A percentile compares a stretch with the other conserved stretches of the same genome.
Evolutionary conservation across 64 coral and sea anemone species (phyloP).

Genomic region (Montipora foliosa): DNA sequence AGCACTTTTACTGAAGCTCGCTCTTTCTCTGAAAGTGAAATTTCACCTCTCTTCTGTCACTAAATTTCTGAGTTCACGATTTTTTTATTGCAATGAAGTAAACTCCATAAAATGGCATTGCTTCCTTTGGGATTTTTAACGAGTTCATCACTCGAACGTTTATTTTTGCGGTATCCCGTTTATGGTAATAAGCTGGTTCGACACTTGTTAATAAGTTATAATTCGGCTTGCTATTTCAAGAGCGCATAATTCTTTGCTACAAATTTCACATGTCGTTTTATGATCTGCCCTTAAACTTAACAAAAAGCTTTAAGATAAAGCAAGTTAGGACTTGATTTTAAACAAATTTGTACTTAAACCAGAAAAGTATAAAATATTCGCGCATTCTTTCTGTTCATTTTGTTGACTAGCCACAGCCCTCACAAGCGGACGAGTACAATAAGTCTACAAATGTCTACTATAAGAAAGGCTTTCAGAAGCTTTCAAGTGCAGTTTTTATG

Average conservation of each 20-base stretch:
- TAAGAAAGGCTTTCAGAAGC: no score
- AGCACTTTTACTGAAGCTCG: not conserved
- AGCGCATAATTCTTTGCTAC: slow-evolving; percentile 22
- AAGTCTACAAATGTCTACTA: no score
- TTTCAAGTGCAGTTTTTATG: no score
- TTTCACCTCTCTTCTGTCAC: not conserved
- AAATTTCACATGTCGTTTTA: slow-evolving; percentile 6
- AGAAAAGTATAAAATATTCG: not conserved
- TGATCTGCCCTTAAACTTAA: not conserved
- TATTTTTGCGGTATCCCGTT: slow-evolving; percentile 27
- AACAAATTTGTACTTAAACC: not conserved
- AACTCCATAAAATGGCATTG: no score
- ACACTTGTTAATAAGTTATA: slow-evolving; percentile 68
- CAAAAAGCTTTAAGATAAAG: not conserved
- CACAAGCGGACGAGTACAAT: no score
- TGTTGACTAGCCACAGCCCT: no score
- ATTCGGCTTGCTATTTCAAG: slow-evolving; percentile 1
- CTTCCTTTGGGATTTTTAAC: not conserved
- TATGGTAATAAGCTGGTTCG: slow-evolving; percentile 36
- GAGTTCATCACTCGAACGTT: not conserved
- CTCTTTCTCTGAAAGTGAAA: not conserved
- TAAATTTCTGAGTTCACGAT: not conserved
- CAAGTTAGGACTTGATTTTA: no score
- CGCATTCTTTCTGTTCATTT: not conserved
- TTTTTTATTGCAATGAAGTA: not conserved